These are phyloP conservation scores for Alouatta palliata DNA, from an alignment of 2,113 vertebrate species.

Conservation along the genomic window DNA sequence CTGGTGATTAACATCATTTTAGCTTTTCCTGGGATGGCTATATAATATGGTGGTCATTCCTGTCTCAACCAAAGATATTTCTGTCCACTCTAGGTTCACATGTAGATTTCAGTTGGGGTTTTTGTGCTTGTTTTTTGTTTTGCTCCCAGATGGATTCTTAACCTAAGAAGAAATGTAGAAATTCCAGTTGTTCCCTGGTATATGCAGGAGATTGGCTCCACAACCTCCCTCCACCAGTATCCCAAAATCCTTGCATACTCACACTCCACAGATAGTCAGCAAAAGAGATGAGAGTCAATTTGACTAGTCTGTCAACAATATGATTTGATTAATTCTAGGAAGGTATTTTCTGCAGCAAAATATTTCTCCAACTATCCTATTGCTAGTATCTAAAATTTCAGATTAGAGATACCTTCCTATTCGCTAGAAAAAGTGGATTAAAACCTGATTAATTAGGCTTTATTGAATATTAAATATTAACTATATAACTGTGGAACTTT, in stretches of 20 bases:
- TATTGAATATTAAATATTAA: background rate
- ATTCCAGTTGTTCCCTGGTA: background rate
- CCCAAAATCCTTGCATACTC: background rate
- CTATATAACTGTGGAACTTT: background rate
- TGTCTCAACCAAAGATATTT: background rate
- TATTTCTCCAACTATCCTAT: background rate
- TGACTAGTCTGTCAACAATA: background rate
- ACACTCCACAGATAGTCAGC: too few relatives aligned
- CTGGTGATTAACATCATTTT: background rate
- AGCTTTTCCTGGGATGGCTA: background rate
- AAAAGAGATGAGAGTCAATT: background rate
- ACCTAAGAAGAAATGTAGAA: conserved; percentile 3
- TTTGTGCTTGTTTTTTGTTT: background rate
- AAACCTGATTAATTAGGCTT: background rate
- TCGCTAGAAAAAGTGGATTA: background rate
- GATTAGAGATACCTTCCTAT: background rate
- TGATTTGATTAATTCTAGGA: background rate
- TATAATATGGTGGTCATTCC: background rate
- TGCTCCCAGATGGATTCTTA: background rate
- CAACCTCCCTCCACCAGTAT: background rate
- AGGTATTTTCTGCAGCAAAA: background rate
- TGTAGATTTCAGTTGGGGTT: background rate
- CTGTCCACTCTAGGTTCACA: background rate
- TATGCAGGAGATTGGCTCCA: background rate
- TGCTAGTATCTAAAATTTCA: background rate